These are phyloP conservation scores for Hylaeus anthracinus DNA, from an alignment of 1,140 invertebrate species.

Conservation along the genomic window DNA sequence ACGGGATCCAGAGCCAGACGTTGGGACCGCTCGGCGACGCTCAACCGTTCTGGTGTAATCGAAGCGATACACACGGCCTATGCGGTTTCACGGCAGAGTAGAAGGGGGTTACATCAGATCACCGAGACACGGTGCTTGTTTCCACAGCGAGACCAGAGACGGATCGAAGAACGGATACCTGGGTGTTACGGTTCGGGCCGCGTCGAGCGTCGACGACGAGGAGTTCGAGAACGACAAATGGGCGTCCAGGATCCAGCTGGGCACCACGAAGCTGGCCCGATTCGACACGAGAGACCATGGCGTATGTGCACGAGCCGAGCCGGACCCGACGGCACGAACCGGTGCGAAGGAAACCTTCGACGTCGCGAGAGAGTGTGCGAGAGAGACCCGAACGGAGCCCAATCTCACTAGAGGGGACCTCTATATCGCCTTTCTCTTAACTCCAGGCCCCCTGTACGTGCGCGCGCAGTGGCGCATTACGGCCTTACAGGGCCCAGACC, in stretches of 20 bases:
- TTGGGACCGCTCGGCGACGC: constrained; percentile 58
- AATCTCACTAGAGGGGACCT: constrained; percentile 62
- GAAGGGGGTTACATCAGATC: constrained; percentile 44
- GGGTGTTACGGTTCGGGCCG: constrained; percentile 9
- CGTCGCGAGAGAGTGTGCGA: constrained; percentile 54
- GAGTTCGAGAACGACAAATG: constrained; percentile 33
- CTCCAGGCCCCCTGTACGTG: constrained; percentile 20
- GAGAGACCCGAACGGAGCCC: constrained; percentile 55
- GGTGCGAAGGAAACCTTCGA: constrained; percentile 56
- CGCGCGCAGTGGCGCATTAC: constrained; percentile 6
- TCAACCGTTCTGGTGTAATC: constrained; percentile 58
- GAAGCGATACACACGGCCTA: constrained; percentile 52
- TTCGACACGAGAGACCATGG: constrained; percentile 61
- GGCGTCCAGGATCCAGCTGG: constrained; percentile 54
- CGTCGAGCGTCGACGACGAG: constrained; percentile 21
- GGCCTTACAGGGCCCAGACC: no score
- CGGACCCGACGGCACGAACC: constrained; percentile 57
- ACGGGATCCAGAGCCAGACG: constrained; percentile 44
- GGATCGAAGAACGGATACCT: constrained; percentile 39
- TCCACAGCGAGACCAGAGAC: constrained; percentile 33
- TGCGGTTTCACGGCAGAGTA: constrained; percentile 57
- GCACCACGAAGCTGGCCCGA: constrained; percentile 55
- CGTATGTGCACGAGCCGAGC: constrained; percentile 58
- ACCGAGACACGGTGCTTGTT: constrained; percentile 44
- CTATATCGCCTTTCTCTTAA: constrained; percentile 52